phyloP scores from a whole-genome alignment of 2,113 vertebrate species.

The Gorsachius goisagi region DNA sequence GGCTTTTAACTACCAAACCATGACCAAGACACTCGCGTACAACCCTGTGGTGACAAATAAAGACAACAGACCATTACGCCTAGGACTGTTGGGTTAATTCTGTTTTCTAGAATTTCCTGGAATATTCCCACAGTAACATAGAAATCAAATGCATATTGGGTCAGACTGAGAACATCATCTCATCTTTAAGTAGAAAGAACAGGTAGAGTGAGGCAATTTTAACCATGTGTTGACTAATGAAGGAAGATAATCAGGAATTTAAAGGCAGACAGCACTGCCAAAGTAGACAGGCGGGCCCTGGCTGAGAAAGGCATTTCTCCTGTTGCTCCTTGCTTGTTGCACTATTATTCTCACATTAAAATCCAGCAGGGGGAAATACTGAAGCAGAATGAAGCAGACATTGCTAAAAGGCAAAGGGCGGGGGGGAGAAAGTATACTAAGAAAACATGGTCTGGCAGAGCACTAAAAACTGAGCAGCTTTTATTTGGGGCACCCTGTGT shows the following conservation, averaged over 20 bases:
- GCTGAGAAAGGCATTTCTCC: conserved; percentile 14
- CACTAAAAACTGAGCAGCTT: neutral
- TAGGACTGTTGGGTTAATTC: neutral
- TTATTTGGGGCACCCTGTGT: neutral
- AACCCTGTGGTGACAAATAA: neutral
- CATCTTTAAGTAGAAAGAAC: neutral
- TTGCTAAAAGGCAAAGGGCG: conserved; percentile 46
- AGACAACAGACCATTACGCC: neutral
- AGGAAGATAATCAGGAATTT: neutral
- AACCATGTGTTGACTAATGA: neutral
- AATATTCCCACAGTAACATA: neutral
- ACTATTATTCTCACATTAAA: conserved; percentile 39
- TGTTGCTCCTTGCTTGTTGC: neutral
- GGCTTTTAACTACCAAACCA: neutral
- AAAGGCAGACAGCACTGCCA: conserved; percentile 7
- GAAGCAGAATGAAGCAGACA: conserved; percentile 53
- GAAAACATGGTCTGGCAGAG: neutral
- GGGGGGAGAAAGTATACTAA: neutral
- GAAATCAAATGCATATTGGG: neutral
- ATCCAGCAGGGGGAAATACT: conserved; percentile 44
- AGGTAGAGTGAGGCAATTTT: neutral
- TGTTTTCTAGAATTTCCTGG: neutral
- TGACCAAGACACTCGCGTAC: neutral
- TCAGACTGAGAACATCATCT: neutral
- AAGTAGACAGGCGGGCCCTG: neutral